Evolutionary conservation across 2,797 vertebrate genomes (phyloP).

Genomic region (Smutsia temminckii): DNA sequence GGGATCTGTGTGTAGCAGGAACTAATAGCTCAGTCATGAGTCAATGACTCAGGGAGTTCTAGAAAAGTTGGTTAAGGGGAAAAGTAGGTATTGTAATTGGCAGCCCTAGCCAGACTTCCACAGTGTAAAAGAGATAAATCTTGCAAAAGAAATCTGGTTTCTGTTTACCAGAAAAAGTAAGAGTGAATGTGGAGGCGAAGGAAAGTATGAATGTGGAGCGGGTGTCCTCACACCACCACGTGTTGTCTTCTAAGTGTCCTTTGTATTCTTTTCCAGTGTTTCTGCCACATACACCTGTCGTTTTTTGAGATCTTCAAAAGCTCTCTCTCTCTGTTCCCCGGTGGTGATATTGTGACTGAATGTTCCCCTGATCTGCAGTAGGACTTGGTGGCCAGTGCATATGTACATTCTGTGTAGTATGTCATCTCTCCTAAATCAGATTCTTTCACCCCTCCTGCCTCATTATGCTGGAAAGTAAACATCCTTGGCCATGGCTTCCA

Average conservation of each 20-base stretch:
- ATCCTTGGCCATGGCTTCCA: neutral
- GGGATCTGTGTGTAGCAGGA: neutral
- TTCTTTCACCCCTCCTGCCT: neutral
- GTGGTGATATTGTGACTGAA: neutral
- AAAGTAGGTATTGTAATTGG: neutral
- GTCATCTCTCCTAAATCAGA: neutral
- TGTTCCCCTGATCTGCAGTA: neutral
- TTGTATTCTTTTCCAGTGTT: neutral
- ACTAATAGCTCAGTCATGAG: neutral
- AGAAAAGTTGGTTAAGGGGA: neutral
- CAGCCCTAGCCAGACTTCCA: neutral
- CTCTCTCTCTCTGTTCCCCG: neutral
- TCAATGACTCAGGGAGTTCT: neutral
- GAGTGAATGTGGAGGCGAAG: neutral
- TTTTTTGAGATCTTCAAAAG: neutral
- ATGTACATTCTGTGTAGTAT: neutral
- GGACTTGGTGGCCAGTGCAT: neutral
- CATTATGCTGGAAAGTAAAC: neutral
- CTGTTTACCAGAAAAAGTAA: neutral
- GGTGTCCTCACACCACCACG: neutral
- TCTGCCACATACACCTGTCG: neutral
- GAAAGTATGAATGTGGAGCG: neutral
- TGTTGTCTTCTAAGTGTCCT: neutral
- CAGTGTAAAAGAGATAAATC: neutral
- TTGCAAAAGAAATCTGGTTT: conserved; percentile 13